phyloP scores from a whole-genome alignment of 1,140 invertebrate genomes.

The Drosophila oshimai region DNA sequence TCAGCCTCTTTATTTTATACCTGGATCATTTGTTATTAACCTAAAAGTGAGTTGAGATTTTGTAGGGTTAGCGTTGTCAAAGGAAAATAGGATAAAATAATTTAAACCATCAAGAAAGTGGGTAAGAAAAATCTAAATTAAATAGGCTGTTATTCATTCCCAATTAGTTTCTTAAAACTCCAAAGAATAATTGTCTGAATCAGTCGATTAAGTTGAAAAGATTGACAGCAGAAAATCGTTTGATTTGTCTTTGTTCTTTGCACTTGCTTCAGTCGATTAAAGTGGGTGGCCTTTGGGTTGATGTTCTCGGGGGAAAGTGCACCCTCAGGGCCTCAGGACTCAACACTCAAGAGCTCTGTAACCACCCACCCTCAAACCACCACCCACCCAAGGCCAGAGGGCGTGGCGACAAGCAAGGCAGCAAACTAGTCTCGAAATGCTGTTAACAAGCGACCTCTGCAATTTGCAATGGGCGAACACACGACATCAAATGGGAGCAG shows the following conservation, averaged over 20 bases:
- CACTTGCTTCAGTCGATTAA: constrained; percentile 9
- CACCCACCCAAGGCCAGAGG: constrained; percentile 10
- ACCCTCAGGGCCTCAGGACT: constrained; percentile 1
- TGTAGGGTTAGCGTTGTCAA: neutral
- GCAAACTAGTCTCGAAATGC: constrained; percentile 38
- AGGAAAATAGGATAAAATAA: no score
- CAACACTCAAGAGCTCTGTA: neutral
- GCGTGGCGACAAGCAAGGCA: constrained; percentile 6
- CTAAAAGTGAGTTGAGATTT: neutral
- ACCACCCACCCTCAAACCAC: neutral
- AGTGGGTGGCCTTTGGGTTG: neutral
- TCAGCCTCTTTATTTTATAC: neutral
- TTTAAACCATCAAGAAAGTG: no score
- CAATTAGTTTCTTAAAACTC: neutral
- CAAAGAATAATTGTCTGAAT: neutral
- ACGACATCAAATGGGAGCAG: constrained; percentile 29
- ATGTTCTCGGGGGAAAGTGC: constrained; percentile 7
- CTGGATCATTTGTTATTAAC: constrained; percentile 16
- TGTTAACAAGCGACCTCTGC: constrained; percentile 53
- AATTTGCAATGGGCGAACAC: constrained; percentile 37
- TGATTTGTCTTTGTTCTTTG: constrained; percentile 15
- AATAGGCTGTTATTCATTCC: neutral
- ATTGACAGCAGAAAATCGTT: constrained; percentile 14
- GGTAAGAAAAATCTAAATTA: no score
- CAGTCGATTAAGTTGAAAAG: neutral